Percentiles rank a stretch among this genome's conserved stretches.
These are phyloP conservation scores for Schrankia costaestrigalis DNA, from an alignment of 2,888 invertebrate genomes.

Conservation along the genomic window DNA sequence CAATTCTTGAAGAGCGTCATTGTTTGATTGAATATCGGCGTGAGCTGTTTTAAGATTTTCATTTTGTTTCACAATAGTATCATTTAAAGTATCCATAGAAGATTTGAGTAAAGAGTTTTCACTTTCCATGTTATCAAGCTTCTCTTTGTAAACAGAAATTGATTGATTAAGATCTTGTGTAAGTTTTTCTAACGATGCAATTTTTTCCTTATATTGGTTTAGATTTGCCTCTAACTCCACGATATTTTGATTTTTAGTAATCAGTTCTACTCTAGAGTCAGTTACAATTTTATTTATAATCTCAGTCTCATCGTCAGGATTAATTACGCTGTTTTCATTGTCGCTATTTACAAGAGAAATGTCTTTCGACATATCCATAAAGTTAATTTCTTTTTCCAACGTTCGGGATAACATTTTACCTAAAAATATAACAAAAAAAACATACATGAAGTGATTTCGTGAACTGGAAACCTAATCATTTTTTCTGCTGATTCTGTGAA, in stretches of 20 bases:
- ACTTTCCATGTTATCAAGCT: constrained; percentile 42
- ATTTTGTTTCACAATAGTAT: constrained; percentile 53
- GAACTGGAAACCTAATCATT: too few species aligned
- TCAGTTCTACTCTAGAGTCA: constrained; percentile 47
- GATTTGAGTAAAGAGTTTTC: constrained; percentile 54
- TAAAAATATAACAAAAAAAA: constrained; percentile 19
- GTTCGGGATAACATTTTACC: constrained; percentile 38
- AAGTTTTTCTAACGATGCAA: constrained; percentile 47
- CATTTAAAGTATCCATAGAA: constrained; percentile 52
- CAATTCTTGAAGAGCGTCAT: constrained; percentile 53
- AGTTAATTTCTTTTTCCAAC: constrained; percentile 42
- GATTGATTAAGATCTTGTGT: constrained; percentile 44
- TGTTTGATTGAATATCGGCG: constrained; percentile 56
- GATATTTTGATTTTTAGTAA: constrained; percentile 44
- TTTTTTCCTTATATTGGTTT: constrained; percentile 44
- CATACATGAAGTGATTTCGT: too few species aligned
- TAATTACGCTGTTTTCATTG: constrained; percentile 45
- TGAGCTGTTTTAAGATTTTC: constrained; percentile 41
- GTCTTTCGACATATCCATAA: constrained; percentile 61
- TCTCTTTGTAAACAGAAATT: constrained; percentile 43
- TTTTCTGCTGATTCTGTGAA: too few species aligned
- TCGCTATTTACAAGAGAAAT: constrained; percentile 60
- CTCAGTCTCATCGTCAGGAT: constrained; percentile 35
- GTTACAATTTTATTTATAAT: constrained; percentile 33
- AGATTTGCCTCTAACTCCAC: constrained; percentile 52